Conservation (phyloP, 2,113 vertebrate genomes). For the Galbula dea region DNA sequence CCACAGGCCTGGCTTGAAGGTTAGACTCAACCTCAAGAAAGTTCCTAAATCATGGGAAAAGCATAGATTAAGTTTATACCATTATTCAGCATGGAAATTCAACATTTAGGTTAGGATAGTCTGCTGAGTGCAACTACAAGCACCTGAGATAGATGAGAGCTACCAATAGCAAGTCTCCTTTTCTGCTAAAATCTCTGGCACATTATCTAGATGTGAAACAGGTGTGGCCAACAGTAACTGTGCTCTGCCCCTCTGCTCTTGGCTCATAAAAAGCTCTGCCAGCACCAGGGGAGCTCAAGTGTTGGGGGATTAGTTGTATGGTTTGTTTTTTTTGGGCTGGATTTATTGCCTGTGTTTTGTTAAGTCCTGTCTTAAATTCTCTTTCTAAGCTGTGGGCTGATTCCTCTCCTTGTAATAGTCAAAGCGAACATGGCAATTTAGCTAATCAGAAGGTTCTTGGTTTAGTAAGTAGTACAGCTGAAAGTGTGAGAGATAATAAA, state of each 20-base stretch:
- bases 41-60: neutral
- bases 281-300: neutral
- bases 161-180: neutral
- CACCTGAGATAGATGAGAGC: neutral
- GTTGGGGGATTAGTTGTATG: accelerated
- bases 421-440: neutral
- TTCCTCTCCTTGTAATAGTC: neutral
- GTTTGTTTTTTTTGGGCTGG: neutral
- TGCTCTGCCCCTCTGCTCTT: neutral
- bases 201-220: accelerated
- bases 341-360: neutral
- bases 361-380: neutral
- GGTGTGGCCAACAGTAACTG: accelerated
- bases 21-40: neutral
- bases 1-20: neutral
- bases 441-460: neutral
- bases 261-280: neutral
- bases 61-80: neutral
- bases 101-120: neutral
- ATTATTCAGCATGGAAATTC: neutral
- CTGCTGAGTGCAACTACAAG: neutral
- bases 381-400: neutral
- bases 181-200: neutral
- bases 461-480: neutral
- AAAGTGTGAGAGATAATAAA: neutral